Evolutionary conservation across 2,888 invertebrate genomes (phyloP).

Genomic region (Trachelus tabidus): DNA sequence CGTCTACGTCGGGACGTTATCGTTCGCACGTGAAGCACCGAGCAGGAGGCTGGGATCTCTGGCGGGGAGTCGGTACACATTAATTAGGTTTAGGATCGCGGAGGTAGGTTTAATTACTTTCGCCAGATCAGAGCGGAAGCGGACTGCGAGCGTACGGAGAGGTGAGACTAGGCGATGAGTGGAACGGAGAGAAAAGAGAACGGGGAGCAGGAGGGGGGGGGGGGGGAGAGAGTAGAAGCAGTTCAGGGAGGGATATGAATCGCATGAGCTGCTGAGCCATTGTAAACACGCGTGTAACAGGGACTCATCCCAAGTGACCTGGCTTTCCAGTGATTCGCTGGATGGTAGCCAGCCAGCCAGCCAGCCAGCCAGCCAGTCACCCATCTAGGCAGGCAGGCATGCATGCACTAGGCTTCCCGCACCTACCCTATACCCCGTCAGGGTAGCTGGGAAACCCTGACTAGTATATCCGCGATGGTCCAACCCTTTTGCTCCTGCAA

Average conservation of each 20-base stretch:
- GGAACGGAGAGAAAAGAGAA: constrained; percentile 21
- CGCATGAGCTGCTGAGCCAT: constrained; percentile 57
- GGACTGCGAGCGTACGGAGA: constrained; percentile 28
- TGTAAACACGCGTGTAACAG: constrained; percentile 63
- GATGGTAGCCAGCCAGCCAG: neutral
- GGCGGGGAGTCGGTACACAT: constrained; percentile 57
- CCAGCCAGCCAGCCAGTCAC: neutral
- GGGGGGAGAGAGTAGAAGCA: constrained; percentile 8
- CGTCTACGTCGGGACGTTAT: neutral
- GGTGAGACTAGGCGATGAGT: constrained; percentile 23
- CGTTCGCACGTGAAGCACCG: neutral
- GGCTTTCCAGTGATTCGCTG: neutral
- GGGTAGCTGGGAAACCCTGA: neutral
- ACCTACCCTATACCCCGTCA: constrained; percentile 12
- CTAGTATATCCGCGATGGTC: neutral
- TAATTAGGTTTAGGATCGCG: constrained; percentile 60
- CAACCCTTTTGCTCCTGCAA: constrained; percentile 20
- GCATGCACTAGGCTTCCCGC: neutral
- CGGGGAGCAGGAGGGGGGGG: neutral
- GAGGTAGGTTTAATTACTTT: constrained; percentile 63
- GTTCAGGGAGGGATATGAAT: constrained; percentile 50
- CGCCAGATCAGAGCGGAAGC: constrained; percentile 56
- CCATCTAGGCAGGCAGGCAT: neutral
- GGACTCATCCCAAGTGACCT: constrained; percentile 52
- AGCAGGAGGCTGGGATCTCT: constrained; percentile 18